Evolutionary conservation across 2,888 invertebrate genomes (phyloP), one percentile per base, ranked within the genome.

Genomic region (Polymixis lichenea): DNA sequence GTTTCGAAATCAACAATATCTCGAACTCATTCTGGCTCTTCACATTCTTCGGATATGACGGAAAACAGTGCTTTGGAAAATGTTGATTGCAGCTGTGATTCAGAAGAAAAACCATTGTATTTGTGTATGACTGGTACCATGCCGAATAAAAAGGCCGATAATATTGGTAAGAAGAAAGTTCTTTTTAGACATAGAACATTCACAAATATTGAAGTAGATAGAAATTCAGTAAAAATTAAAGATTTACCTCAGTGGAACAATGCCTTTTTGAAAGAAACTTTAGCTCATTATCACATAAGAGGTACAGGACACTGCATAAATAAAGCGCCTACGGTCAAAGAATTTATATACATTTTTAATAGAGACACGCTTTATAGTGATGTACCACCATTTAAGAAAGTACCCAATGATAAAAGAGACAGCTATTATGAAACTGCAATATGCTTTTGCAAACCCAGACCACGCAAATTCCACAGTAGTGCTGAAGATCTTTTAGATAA

Each of bases 241-340:
- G 93, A 94, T 86, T 89, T 94, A 51, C 93, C 94, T 7, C 92
- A 91, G 82, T 94, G 94, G 93, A 92, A 94, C 78, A 92, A 90
- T 84, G 91, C 93, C 17, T 93, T 95, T 89, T 88, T 94, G 46
- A 95, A 94, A 87, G 96, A 96, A 88, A 96, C 96, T 55, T 86
- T 96, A 81, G 93, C 95, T 61, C 89, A 93, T 83, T 96, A 96
- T 90, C 97, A 97, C 75, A 95, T 96, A 53, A 92, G 95, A 88
- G 97, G 97, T 32, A 96, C 96, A 15, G 96, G 95, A 2, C 96
- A 96, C 89, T 97, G 97, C 82, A 94, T 96, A 70, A 95, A 96
- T 83, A 94, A 95, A 78, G 94, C 94, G 11, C 96, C 96, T 19
- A 94, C 95, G 19, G 94, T 96, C 19, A 82, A 94, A 85, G 96